These are phyloP conservation scores for Melikaiella ostensackeni DNA, from an alignment of 2,888 invertebrate genomes.

Conservation along the genomic window DNA sequence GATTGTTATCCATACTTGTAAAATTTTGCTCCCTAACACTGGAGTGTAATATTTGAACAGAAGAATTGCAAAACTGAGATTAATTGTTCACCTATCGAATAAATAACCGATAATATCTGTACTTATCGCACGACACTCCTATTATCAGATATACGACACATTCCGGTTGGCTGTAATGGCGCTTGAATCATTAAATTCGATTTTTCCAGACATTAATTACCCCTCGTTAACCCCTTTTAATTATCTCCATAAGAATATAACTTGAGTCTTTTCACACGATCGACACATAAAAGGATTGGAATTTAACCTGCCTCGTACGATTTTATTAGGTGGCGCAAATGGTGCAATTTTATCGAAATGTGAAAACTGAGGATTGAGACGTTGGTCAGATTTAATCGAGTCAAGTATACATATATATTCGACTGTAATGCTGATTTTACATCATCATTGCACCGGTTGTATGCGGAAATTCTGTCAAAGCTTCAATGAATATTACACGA, in stretches of 20 bases:
- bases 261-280: constrained; percentile 4
- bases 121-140: not conserved
- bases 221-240: constrained; percentile 32
- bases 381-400: constrained; percentile 15
- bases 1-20: not conserved
- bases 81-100: not conserved
- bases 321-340: constrained; percentile 25
- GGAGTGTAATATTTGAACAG: not conserved
- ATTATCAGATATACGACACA: not conserved
- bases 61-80: not conserved
- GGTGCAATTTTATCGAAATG: constrained; percentile 31
- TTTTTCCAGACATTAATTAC: constrained; percentile 23
- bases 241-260: constrained; percentile 4
- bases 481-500: constrained; percentile 63
- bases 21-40: not conserved
- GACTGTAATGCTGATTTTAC: constrained; percentile 21
- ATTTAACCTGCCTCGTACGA: constrained; percentile 22
- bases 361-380: constrained; percentile 20
- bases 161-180: not conserved
- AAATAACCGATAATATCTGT: not conserved
- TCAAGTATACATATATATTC: not conserved
- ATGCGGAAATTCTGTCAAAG: constrained; percentile 43
- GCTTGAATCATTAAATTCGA: constrained; percentile 21
- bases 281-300: not conserved
- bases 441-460: constrained; percentile 3